These are phyloP conservation scores for Tenualosa ilisha DNA, from an alignment of 2,797 vertebrate species.

Conservation along the genomic window DNA sequence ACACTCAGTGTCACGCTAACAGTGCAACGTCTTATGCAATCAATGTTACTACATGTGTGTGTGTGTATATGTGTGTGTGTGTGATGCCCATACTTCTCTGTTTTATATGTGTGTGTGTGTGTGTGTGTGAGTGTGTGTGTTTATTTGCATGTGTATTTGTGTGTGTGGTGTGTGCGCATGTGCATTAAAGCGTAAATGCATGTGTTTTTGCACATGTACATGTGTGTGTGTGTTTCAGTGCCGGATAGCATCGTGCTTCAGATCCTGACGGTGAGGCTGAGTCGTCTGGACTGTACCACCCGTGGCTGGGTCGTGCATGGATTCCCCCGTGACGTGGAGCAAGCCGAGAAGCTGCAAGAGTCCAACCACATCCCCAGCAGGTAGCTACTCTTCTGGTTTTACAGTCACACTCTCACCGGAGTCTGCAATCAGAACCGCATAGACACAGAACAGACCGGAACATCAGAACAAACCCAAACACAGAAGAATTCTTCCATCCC, in stretches of 20 bases:
- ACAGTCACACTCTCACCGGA: background rate
- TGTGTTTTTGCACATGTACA: background rate
- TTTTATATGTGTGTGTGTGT: background rate
- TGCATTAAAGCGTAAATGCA: background rate
- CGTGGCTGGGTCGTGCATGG: slow-evolving; percentile 86
- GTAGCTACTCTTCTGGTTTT: slow-evolving; percentile 66
- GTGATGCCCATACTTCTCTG: too few species aligned
- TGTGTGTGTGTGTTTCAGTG: slow-evolving; percentile 65
- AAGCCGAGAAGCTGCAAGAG: slow-evolving; percentile 72
- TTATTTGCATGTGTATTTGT: background rate
- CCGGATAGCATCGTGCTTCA: slow-evolving; percentile 79
- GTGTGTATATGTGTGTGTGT: background rate
- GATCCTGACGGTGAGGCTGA: slow-evolving; percentile 75
- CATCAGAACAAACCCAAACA: too few species aligned
- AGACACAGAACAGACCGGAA: background rate
- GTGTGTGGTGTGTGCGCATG: background rate
- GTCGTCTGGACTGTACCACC: slow-evolving; percentile 73
- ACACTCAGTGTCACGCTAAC: background rate
- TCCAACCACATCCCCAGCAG: slow-evolving; percentile 79
- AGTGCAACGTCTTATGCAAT: background rate
- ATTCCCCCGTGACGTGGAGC: slow-evolving; percentile 79
- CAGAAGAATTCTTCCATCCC: too few species aligned
- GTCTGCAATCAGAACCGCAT: background rate
- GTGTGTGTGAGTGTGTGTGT: background rate
- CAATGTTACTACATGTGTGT: background rate